Conservation (phyloP, 2,888 invertebrate species). For the Eilema depressum region DNA sequence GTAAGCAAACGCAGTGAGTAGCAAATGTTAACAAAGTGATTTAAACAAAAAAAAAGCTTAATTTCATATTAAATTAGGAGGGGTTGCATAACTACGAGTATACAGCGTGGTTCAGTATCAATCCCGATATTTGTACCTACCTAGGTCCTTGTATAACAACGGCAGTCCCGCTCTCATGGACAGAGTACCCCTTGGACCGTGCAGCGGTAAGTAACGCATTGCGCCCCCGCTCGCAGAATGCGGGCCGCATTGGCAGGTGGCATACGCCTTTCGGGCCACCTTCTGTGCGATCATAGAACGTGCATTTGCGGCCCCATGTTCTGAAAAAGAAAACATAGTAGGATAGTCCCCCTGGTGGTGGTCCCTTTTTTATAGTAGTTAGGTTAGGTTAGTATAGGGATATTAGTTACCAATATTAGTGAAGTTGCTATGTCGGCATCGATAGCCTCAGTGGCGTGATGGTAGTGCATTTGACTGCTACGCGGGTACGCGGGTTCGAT, state of each 20-base stretch:
- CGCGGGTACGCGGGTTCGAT: no score
- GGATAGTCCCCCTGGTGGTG: no score
- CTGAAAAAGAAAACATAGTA: slow-evolving; percentile 46
- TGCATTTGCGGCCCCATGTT: slow-evolving; percentile 87
- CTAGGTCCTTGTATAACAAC: slow-evolving; percentile 82
- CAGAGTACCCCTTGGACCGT: slow-evolving; percentile 83
- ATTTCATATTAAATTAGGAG: no score
- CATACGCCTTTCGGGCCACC: slow-evolving; percentile 93
- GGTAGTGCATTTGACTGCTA: no score
- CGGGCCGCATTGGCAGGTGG: slow-evolving; percentile 97
- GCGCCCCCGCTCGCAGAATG: slow-evolving; percentile 93
- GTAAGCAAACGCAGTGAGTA: no score
- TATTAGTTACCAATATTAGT: no score
- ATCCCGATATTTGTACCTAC: slow-evolving; percentile 62
- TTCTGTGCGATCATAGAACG: slow-evolving; percentile 92
- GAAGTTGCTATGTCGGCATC: no score
- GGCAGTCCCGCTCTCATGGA: slow-evolving; percentile 78
- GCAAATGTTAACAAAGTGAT: background rate
- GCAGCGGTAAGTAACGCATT: slow-evolving; percentile 90
- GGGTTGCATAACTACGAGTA: no score
- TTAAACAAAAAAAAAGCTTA: background rate
- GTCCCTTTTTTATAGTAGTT: no score
- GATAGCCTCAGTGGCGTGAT: no score
- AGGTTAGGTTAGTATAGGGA: no score
- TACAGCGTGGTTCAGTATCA: no score